Percentiles rank a stretch among this genome's conserved stretches.
phyloP scores from a whole-genome alignment of 92 coral and sea anemone species.

The Porites divaricata region DNA sequence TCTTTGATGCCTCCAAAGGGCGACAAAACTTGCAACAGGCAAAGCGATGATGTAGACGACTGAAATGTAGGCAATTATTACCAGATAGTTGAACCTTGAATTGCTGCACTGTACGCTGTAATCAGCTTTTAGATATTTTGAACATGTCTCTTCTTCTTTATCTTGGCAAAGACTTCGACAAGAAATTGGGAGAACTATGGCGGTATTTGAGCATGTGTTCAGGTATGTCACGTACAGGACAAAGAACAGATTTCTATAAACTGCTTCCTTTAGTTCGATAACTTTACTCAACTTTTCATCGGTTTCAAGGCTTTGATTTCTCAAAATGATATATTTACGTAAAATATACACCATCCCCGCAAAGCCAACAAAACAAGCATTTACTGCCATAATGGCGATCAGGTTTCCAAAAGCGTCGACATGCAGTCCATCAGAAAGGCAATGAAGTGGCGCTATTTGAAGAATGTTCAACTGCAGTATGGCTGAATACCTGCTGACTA shows the following conservation, averaged over 20 bases:
- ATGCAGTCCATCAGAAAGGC: neutral
- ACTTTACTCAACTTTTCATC: neutral
- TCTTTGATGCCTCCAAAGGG: neutral
- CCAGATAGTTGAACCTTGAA: neutral
- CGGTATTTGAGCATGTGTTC: neutral
- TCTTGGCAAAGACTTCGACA: constrained; percentile 2
- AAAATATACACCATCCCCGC: neutral
- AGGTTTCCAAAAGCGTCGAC: constrained; percentile 1
- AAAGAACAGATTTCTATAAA: too few relatives aligned
- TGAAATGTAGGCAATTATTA: too few relatives aligned
- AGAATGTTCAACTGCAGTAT: neutral
- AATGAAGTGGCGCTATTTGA: neutral
- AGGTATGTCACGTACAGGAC: too few relatives aligned
- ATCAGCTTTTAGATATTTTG: neutral
- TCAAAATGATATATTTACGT: neutral
- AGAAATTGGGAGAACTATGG: neutral
- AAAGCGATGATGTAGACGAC: too few relatives aligned
- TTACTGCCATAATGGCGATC: neutral
- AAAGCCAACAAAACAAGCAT: neutral
- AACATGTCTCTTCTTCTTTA: neutral
- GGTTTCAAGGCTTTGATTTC: neutral
- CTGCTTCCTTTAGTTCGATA: neutral
- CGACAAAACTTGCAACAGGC: too few relatives aligned
- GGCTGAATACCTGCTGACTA: neutral
- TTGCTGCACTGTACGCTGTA: neutral